Evolutionary conservation across 1,140 invertebrate genomes (phyloP).

Genomic region (Drosophila nebulosa): DNA sequence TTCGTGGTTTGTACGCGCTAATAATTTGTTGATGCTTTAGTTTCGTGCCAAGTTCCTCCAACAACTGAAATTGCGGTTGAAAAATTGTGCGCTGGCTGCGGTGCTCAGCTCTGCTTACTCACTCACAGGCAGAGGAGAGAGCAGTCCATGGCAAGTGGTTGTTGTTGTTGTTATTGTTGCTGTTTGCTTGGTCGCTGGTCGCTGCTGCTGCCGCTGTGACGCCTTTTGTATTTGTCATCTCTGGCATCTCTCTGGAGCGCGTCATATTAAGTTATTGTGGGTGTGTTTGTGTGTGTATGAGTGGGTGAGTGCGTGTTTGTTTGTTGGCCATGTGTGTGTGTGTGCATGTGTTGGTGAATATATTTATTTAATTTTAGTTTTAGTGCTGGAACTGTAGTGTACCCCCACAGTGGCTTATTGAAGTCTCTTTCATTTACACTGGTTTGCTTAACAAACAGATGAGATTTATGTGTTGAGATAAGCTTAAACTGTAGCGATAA

Average conservation of each 20-base stretch:
- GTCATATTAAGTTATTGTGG: neutral
- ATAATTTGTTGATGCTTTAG: conserved; percentile 26
- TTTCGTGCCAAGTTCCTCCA: conserved; percentile 64
- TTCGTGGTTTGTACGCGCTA: conserved; percentile 29
- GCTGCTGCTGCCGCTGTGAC: neutral
- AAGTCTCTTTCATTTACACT: neutral
- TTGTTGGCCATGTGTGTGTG: neutral
- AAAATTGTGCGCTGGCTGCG: conserved; percentile 22
- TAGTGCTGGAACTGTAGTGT: neutral
- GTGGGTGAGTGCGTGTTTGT: neutral
- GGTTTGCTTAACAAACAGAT: neutral
- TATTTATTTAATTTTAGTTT: conserved; percentile 57
- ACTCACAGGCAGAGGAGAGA: conserved; percentile 5
- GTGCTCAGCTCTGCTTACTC: neutral
- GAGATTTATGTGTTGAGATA: neutral
- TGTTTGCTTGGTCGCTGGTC: too few relatives aligned
- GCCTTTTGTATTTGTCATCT: conserved; percentile 26
- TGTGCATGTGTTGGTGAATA: conserved; percentile 5
- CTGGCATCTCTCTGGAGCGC: conserved; percentile 12
- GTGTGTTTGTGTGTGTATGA: neutral
- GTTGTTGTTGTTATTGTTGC: conserved; percentile 3
- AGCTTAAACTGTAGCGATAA: neutral
- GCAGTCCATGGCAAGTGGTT: conserved; percentile 28
- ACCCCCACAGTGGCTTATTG: neutral
- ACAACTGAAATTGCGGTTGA: conserved; percentile 55